A percentile compares a stretch with the other conserved stretches of the same genome.
Conservation (phyloP, 2,113 vertebrate genomes). For the Arvicanthis niloticus region DNA sequence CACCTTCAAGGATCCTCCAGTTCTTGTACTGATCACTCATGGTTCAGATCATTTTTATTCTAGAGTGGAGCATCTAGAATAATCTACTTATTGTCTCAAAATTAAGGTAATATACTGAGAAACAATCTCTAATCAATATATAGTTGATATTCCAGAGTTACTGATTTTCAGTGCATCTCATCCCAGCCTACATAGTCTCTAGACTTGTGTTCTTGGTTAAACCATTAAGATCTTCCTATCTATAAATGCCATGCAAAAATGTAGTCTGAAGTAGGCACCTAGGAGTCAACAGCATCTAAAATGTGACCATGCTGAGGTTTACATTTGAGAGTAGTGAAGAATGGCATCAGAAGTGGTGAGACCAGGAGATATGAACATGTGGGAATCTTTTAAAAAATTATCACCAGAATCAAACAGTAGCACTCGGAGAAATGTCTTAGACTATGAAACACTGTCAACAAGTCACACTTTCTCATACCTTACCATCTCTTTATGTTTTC, state of each 20-base stretch:
- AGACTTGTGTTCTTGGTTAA: not conserved
- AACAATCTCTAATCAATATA: too few relatives aligned
- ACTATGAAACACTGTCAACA: not conserved
- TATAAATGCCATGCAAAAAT: not conserved
- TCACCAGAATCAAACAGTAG: not conserved
- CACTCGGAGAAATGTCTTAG: too few relatives aligned
- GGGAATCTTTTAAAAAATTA: too few relatives aligned
- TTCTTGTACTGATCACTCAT: not conserved
- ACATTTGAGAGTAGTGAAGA: not conserved
- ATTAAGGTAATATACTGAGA: not conserved
- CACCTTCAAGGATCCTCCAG: not conserved
- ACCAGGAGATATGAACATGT: not conserved
- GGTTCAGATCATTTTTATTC: not conserved
- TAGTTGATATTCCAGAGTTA: not conserved
- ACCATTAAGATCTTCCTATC: not conserved
- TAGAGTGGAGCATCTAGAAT: too few relatives aligned
- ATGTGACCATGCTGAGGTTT: not conserved
- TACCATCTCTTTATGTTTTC: not conserved
- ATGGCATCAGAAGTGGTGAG: not conserved
- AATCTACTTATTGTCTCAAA: not conserved
- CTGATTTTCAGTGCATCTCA: too few relatives aligned
- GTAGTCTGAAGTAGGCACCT: not conserved
- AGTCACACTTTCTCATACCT: not conserved
- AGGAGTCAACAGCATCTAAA: not conserved
- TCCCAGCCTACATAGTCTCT: not conserved